Conservation (phyloP, 2,797 vertebrate species). For the Eutrigla gurnardus region DNA sequence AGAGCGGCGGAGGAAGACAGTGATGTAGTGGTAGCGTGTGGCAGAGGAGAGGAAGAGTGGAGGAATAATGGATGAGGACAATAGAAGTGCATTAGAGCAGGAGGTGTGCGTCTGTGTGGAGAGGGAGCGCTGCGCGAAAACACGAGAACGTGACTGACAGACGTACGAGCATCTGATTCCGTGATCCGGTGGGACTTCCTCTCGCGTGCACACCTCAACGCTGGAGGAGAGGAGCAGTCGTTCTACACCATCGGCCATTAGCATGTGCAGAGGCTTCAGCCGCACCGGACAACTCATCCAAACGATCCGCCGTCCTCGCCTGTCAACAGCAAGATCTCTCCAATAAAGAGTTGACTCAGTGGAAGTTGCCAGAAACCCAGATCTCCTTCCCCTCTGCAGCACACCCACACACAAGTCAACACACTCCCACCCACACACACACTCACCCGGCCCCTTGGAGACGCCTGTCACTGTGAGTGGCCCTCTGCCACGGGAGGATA, state of each 20-base stretch:
- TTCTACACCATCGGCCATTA: slow-evolving; percentile 17
- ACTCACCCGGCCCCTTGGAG: slow-evolving; percentile 59
- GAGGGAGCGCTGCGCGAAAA: slow-evolving; percentile 23
- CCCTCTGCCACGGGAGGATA: slow-evolving; percentile 82
- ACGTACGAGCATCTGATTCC: slow-evolving; percentile 46
- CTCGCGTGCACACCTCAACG: slow-evolving; percentile 25
- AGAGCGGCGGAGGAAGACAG: slow-evolving; percentile 74
- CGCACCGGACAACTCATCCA: slow-evolving; percentile 10
- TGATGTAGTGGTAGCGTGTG: slow-evolving; percentile 80
- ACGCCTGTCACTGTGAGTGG: slow-evolving; percentile 80
- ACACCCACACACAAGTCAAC: slow-evolving; percentile 20
- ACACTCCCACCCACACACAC: slow-evolving; percentile 40
- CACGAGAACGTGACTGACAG: slow-evolving; percentile 25
- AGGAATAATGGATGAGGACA: slow-evolving; percentile 88
- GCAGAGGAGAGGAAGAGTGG: slow-evolving; percentile 60
- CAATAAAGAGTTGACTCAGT: slow-evolving; percentile 37
- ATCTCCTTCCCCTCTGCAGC: slow-evolving; percentile 28
- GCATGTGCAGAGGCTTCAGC: slow-evolving; percentile 12
- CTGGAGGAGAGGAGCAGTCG: slow-evolving; percentile 32
- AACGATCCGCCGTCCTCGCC: slow-evolving; percentile 21
- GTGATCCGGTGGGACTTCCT: slow-evolving; percentile 39
- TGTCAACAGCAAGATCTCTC: slow-evolving; percentile 4
- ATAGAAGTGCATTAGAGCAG: slow-evolving; percentile 85
- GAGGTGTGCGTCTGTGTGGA: slow-evolving; percentile 50
- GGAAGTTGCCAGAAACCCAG: slow-evolving; percentile 29